Evolutionary conservation across 2,888 invertebrate genomes (phyloP).

Genomic region (Eledona agricola): DNA sequence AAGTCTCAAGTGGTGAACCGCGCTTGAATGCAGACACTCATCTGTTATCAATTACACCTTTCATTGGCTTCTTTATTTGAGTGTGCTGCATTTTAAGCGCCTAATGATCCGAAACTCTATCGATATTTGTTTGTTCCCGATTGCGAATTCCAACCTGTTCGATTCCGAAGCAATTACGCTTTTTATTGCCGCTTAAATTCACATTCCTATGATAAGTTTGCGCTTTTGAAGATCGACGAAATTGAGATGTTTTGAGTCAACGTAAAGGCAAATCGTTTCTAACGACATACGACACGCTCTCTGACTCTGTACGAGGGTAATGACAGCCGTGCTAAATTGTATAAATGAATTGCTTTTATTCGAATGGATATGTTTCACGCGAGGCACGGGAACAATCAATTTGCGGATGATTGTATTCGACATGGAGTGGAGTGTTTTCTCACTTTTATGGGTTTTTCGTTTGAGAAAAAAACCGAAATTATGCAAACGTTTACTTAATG

Average conservation of each 20-base stretch:
- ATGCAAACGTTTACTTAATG: no score
- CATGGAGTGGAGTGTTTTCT: no score
- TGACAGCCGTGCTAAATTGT: constrained; percentile 24
- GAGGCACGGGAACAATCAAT: constrained; percentile 6
- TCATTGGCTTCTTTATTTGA: constrained; percentile 61
- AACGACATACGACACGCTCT: constrained; percentile 17
- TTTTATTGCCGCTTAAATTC: constrained; percentile 21
- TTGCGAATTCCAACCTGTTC: constrained; percentile 34
- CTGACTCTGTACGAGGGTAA: constrained; percentile 9
- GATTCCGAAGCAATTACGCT: constrained; percentile 26
- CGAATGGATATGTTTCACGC: constrained; percentile 9
- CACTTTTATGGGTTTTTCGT: no score
- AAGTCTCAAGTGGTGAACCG: constrained; percentile 41
- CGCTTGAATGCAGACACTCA: constrained; percentile 48
- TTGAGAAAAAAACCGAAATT: no score
- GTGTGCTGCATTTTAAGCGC: constrained; percentile 58
- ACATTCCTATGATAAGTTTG: constrained; percentile 11
- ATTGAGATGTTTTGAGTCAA: constrained; percentile 26
- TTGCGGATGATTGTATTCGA: constrained; percentile 3
- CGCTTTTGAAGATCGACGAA: constrained; percentile 3
- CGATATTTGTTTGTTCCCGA: constrained; percentile 33
- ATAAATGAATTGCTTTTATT: constrained; percentile 26
- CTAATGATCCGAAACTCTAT: constrained; percentile 55
- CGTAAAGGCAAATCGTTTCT: constrained; percentile 6
- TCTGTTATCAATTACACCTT: constrained; percentile 62